Percentiles rank a stretch among this genome's conserved stretches.
phyloP scores from a whole-genome alignment of 23 tunicate genomes.

The Styela clava region DNA sequence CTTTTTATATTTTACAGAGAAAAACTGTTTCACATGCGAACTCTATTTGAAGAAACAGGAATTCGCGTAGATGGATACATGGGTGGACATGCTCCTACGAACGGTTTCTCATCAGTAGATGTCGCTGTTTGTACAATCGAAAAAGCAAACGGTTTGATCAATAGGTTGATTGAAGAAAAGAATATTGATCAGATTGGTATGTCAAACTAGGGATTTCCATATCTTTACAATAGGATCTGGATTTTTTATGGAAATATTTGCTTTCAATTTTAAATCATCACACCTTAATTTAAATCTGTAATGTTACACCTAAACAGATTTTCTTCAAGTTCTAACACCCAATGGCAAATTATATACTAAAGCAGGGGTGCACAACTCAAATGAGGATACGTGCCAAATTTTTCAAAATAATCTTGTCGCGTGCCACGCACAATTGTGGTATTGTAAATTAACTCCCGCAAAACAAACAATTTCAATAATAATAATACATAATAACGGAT shows the following conservation, averaged over 20 bases:
- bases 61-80: constrained; percentile 77
- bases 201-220: neutral
- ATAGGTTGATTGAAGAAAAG: constrained; percentile 68
- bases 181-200: constrained; percentile 60
- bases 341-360: too few species aligned
- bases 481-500: too few species aligned
- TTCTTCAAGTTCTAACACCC: too few species aligned
- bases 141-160: constrained; percentile 91
- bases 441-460: too few species aligned
- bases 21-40: constrained; percentile 56
- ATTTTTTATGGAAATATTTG: neutral
- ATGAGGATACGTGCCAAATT: too few species aligned
- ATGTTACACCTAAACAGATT: too few species aligned
- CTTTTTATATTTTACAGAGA: constrained; percentile 43
- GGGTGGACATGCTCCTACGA: constrained; percentile 84
- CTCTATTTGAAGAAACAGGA: constrained; percentile 64
- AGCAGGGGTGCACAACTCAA: too few species aligned
- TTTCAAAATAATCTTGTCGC: too few species aligned
- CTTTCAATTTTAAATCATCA: too few species aligned
- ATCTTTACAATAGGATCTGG: neutral
- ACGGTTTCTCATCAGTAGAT: constrained; percentile 83
- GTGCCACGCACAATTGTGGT: too few species aligned
- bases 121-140: constrained; percentile 93
- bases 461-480: too few species aligned
- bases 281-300: too few species aligned